Percentiles rank a stretch among this genome's conserved stretches.
These are phyloP conservation scores for Aldrovandia affinis DNA, from an alignment of 2,797 vertebrate species.

Conservation along the genomic window DNA sequence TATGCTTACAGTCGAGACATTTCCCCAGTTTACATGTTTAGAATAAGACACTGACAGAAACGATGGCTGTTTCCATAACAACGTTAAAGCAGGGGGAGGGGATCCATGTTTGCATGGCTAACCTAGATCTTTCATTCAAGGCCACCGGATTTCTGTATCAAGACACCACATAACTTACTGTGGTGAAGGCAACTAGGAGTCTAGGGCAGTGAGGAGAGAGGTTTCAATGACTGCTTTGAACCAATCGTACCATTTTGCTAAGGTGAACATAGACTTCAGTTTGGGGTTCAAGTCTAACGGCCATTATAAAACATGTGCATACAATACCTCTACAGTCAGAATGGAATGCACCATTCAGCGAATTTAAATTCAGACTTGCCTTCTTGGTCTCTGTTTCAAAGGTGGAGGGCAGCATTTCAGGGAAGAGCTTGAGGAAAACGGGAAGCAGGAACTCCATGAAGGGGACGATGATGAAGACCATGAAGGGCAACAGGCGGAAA, in stretches of 20 bases:
- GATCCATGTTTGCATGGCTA: neutral
- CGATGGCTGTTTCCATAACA: neutral
- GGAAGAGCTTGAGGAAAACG: conserved; percentile 93
- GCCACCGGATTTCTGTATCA: neutral
- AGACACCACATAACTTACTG: neutral
- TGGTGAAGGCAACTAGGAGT: neutral
- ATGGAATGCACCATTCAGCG: neutral
- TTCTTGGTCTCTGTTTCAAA: conserved; percentile 94
- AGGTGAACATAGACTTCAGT: neutral
- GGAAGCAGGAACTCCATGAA: conserved; percentile 98
- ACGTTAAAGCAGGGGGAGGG: neutral
- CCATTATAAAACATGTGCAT: neutral
- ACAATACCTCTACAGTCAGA: neutral
- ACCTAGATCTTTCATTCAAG: neutral
- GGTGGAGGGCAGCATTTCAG: conserved; percentile 95
- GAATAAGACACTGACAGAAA: neutral
- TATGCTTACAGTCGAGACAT: neutral
- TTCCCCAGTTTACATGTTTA: neutral
- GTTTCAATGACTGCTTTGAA: neutral
- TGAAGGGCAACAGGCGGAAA: conserved; percentile 91
- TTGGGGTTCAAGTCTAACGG: neutral
- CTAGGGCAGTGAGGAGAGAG: neutral
- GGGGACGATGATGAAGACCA: conserved; percentile 92
- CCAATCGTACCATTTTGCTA: neutral
- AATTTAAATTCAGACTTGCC: conserved; percentile 66